Evolutionary conservation across 2,113 vertebrate species (phyloP).

Genomic region (Chloebia gouldiae): DNA sequence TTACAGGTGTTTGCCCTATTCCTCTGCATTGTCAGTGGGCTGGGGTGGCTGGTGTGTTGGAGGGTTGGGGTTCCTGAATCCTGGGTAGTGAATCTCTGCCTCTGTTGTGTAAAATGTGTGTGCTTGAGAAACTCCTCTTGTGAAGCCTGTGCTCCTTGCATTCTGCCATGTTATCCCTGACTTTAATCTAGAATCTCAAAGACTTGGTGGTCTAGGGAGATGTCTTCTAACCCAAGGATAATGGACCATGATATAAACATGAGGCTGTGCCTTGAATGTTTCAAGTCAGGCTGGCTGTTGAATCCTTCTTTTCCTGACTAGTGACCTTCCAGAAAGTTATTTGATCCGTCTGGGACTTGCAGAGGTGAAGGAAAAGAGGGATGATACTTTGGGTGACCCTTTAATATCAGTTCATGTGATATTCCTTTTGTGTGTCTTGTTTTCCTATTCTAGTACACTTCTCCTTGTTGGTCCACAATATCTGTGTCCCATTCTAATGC

Average conservation of each 20-base stretch:
- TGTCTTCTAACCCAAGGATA: neutral
- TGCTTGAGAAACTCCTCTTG: neutral
- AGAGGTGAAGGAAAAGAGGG: neutral
- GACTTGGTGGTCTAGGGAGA: neutral
- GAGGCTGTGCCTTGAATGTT: neutral
- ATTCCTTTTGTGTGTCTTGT: neutral
- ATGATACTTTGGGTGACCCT: neutral
- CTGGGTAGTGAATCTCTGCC: neutral
- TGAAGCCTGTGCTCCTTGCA: neutral
- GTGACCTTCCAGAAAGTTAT: neutral
- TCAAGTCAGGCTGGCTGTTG: neutral
- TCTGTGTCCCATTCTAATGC: neutral
- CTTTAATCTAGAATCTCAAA: neutral
- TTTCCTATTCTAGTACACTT: neutral
- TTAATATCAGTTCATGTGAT: neutral
- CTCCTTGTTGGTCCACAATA: neutral
- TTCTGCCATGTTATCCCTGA: neutral
- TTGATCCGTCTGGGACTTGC: neutral
- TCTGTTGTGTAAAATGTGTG: neutral
- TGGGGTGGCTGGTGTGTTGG: neutral
- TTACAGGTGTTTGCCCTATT: neutral
- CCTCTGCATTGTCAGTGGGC: accelerated
- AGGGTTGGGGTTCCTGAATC: neutral
- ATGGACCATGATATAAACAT: neutral
- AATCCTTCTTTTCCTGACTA: neutral